Percentiles rank a stretch among this genome's conserved stretches.
Evolutionary conservation across 2,113 vertebrate genomes (phyloP).

Genomic region (Pelodiscus sinensis): DNA sequence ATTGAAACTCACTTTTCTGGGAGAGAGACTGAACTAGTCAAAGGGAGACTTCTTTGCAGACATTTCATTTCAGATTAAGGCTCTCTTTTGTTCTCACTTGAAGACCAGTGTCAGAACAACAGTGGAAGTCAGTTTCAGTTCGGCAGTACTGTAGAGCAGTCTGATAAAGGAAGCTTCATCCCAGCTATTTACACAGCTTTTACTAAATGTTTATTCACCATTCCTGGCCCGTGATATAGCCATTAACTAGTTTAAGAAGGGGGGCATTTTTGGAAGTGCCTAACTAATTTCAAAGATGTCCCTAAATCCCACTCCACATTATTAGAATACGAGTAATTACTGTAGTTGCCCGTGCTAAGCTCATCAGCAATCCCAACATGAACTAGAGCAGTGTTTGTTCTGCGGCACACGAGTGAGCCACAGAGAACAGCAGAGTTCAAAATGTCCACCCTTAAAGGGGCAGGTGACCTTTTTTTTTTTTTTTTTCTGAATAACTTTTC

Average conservation of each 20-base stretch:
- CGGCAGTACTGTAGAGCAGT: not conserved
- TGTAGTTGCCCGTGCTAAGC: not conserved
- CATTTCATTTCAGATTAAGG: constrained; percentile 28
- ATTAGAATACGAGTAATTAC: not conserved
- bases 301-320: not conserved
- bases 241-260: not conserved
- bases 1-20: not conserved
- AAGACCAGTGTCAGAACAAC: constrained; percentile 14
- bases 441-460: too few species aligned
- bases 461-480: too few species aligned
- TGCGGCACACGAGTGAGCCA: too few species aligned
- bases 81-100: constrained; percentile 2
- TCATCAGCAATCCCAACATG: not conserved
- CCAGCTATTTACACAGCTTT: not conserved
- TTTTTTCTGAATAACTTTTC: too few species aligned
- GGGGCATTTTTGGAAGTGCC: not conserved
- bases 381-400: not conserved
- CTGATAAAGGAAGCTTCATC: constrained; percentile 9
- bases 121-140: not conserved
- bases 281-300: not conserved
- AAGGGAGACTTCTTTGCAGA: constrained; percentile 12
- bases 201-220: not conserved
- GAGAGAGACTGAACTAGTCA: not conserved
- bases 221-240: rapidly evolving
- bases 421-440: too few species aligned